These are phyloP conservation scores for Corydoras maculifer DNA, from an alignment of 2,113 vertebrate genomes.

Conservation along the genomic window DNA sequence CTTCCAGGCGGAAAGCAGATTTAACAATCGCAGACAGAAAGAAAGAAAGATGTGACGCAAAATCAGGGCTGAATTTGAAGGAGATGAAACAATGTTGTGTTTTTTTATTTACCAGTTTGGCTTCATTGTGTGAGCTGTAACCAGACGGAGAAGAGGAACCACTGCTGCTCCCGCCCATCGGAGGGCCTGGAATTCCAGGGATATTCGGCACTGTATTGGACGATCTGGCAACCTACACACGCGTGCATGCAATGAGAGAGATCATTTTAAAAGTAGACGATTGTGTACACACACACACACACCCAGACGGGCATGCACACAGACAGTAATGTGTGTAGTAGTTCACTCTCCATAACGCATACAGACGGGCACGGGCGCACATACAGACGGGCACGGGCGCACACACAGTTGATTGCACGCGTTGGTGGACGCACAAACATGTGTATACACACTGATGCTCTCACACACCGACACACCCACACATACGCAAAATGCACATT, in stretches of 20 bases:
- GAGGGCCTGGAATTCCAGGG: slow-evolving; percentile 91
- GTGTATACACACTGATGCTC: too few relatives aligned
- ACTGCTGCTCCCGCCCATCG: slow-evolving; percentile 72
- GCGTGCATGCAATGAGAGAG: slow-evolving; percentile 16
- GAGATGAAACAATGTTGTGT: too few relatives aligned
- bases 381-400: too few relatives aligned
- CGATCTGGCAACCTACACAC: slow-evolving; percentile 76
- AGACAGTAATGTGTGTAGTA: too few relatives aligned
- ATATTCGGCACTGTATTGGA: slow-evolving; percentile 84
- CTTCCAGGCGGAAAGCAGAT: slow-evolving; percentile 60
- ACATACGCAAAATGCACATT: neutral
- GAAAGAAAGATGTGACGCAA: neutral
- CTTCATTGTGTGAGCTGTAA: slow-evolving; percentile 77
- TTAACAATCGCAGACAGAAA: neutral
- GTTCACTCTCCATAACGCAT: too few relatives aligned
- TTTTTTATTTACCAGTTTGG: slow-evolving; percentile 75
- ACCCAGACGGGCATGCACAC: too few relatives aligned
- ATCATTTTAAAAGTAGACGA: too few relatives aligned
- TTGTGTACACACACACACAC: slow-evolving; percentile 22
- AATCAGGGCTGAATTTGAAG: neutral
- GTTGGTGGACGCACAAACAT: slow-evolving; percentile 4
- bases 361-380: too few relatives aligned
- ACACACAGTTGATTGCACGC: too few relatives aligned
- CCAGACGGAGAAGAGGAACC: slow-evolving; percentile 82
- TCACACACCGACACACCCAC: neutral